Base-by-base conservation (phyloP, 2,797 vertebrate species). In the Parotocinclus haroldoi region DNA sequence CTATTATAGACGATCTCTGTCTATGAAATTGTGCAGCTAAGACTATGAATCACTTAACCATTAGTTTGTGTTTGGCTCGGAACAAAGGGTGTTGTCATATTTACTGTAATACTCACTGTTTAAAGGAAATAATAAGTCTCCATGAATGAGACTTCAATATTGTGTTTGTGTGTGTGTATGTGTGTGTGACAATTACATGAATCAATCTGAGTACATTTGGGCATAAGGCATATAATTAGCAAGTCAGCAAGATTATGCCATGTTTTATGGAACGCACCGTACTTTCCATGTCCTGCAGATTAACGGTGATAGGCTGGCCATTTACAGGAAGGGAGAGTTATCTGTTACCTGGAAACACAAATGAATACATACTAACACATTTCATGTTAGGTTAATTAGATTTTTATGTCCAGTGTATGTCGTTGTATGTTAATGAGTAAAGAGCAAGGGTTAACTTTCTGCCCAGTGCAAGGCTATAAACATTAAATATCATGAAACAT, bases 281-380 rank as follows among this genome's bases (percentile, higher is more conserved):
- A 86, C 86, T 88, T 88, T 89, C 83, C 84, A 3, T 74, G 71
- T 78, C 66, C 70, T 84, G 42, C 76, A 83, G 62, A 84, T 67
- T 69, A 78, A 57, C 51, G 45, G 62, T 67, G 74, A 78, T 75
- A 72, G 69, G 60, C 61, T 42, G 42, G 17, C 27, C 37, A 18
- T 62, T 63, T 61, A 58, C 60, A 74, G 77, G 76, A 77, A 74
- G 73, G 71, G 49, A 79, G 37, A 74, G 49, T 66, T 55, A 57
- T 51, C 54, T 55, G 57, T 69, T 52, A 58, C 42, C 18, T 19
- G 45, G 67, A 72, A 46, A 60, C 63, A 60, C 17, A 42, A 64
- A 65, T 57, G 37, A 48, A 58, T 10, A 16, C n/a, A 6, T 46
- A 42, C 8, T 42, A n/a, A n/a, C n/a, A n/a, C n/a, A n/a, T n/a